These are phyloP conservation scores for Ceriagrion tenellum DNA, from an alignment of 2,888 invertebrate genomes.

Conservation along the genomic window DNA sequence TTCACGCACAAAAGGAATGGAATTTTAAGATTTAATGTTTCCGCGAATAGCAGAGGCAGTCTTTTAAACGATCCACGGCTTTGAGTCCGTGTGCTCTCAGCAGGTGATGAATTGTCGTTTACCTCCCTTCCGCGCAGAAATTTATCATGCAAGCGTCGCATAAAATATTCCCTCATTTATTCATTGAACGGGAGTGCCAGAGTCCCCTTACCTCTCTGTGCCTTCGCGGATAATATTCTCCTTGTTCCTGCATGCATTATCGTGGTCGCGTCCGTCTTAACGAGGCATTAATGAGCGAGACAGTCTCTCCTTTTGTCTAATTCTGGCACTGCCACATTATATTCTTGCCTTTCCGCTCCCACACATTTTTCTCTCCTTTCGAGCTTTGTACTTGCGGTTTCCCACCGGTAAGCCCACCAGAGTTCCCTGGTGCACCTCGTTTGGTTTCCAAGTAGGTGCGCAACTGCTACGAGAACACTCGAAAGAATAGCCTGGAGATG, in stretches of 20 bases:
- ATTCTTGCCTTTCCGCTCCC: neutral
- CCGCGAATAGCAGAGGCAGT: neutral
- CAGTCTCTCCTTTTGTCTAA: neutral
- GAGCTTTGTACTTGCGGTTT: neutral
- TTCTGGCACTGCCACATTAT: neutral
- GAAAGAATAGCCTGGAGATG: neutral
- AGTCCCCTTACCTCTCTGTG: neutral
- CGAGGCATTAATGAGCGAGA: slow-evolving; percentile 28
- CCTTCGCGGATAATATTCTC: neutral
- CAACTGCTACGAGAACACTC: neutral
- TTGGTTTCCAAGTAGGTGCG: neutral
- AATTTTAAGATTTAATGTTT: slow-evolving; percentile 19
- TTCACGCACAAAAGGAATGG: neutral
- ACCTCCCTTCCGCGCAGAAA: neutral
- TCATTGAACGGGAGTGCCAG: neutral
- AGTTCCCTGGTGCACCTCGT: neutral
- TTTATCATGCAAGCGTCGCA: neutral
- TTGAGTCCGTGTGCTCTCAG: neutral
- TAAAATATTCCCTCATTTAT: slow-evolving; percentile 22
- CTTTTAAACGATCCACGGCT: neutral
- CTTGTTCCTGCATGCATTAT: neutral
- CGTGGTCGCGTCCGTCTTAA: neutral
- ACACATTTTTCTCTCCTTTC: neutral
- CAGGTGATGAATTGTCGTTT: slow-evolving; percentile 22
- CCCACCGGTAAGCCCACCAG: neutral